These are phyloP conservation scores for Himalopsyche phryganea DNA, from an alignment of 1,140 invertebrate genomes.

Conservation along the genomic window DNA sequence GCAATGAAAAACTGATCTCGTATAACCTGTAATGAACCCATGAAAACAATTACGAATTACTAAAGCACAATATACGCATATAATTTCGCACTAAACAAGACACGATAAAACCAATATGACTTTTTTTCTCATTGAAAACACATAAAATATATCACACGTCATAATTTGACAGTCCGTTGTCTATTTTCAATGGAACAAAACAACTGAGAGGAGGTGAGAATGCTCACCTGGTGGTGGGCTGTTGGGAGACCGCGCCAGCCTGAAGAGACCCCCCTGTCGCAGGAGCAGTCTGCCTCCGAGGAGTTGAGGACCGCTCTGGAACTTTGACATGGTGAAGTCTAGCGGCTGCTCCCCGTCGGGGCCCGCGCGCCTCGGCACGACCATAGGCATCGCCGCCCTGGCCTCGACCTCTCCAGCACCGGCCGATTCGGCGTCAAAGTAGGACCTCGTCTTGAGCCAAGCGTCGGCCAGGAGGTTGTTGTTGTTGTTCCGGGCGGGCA, in stretches of 20 bases:
- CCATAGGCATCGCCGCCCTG: conserved; percentile 36
- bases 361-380: conserved; percentile 35
- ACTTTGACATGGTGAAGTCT: conserved; percentile 51
- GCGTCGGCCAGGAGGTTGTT: conserved; percentile 15
- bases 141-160: no score
- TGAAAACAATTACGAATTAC: no score
- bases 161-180: no score
- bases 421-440: conserved; percentile 5
- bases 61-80: no score
- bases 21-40: no score
- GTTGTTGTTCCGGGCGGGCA: conserved; percentile 20
- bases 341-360: conserved; percentile 42
- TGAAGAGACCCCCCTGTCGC: conserved; percentile 12
- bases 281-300: conserved; percentile 32
- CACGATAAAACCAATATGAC: no score
- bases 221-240: conserved; percentile 38
- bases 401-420: background rate
- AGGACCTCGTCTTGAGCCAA: conserved; percentile 12
- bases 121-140: no score
- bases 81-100: no score
- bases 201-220: conserved; percentile 23
- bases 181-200: no score
- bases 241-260: conserved; percentile 19
- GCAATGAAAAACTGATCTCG: no score
- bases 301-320: conserved; percentile 36